Evolutionary conservation across 2,888 invertebrate genomes (phyloP).

Genomic region (Lithophane semibrunnea): DNA sequence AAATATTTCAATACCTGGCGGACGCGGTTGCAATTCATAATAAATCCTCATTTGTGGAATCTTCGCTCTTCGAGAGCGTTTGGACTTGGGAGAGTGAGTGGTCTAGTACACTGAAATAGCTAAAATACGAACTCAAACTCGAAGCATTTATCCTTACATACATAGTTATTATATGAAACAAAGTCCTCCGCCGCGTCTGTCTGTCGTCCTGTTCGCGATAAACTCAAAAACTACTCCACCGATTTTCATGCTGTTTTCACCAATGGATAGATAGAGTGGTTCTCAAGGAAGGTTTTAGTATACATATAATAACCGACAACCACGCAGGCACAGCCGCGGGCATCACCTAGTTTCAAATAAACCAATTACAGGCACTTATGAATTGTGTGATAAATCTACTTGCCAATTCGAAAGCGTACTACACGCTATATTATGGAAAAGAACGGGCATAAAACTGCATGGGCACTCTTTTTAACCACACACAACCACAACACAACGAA

Average conservation of each 20-base stretch:
- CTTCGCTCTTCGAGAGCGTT: slow-evolving; percentile 21
- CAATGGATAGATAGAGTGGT: no score
- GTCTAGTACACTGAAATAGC: background rate
- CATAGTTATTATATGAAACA: no score
- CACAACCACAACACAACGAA: no score
- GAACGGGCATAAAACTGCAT: background rate
- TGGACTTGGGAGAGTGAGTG: background rate
- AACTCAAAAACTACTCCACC: no score
- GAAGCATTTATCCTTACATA: no score
- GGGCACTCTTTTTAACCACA: no score
- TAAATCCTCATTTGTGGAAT: slow-evolving; percentile 52
- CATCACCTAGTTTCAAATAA: background rate
- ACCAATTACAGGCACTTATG: background rate
- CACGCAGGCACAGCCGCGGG: no score
- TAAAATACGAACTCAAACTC: background rate
- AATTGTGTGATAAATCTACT: background rate
- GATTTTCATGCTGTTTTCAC: no score
- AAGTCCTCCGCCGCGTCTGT: no score
- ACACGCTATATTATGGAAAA: background rate
- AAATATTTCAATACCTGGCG: slow-evolving; percentile 59
- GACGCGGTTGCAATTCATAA: slow-evolving; percentile 49
- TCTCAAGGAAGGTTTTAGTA: no score
- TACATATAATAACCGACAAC: no score
- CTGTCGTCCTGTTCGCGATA: no score
- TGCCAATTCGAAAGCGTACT: background rate